Base-by-base conservation (phyloP, 2,113 vertebrate genomes). In the Takifugu bimaculatus region DNA sequence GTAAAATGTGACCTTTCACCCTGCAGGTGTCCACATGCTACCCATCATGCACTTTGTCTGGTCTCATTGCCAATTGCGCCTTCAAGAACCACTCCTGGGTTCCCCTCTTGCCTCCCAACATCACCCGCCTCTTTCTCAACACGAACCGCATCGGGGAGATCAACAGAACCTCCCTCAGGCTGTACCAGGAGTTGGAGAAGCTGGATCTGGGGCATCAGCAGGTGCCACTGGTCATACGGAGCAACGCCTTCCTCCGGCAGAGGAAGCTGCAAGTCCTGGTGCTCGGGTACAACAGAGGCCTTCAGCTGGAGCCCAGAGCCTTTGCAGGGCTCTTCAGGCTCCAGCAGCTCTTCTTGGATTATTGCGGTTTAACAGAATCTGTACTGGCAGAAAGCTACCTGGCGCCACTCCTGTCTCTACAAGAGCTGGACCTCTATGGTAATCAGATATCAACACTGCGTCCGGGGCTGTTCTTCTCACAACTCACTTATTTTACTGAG, bases 391-490 rank as follows among this genome's bases (percentile, higher is more conserved):
- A 88, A 0, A 57, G 71, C n/a, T 92, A 92, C 42, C 89, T 98
- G 72, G 83, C 86, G 80, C 92, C 93, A 5, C 84, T 96, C 63
- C 68, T n/a, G 10, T 94, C 90, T 0, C 75, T 98, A 60, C 80
- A 90, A 78, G 83, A 49, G 50, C 52, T 98, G 26, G 64, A 92
- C 50, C 89, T 97, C 6, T 88, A 79, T 25, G 58, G 0, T 0
- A 98, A 98, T 29, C 0, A 63, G 2, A 92, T 98, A 27, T 35
- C 1, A 0, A 89, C 58, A 62, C 79, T 96, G 57, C 60, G 6
- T 4, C 93, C 94, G 2, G 92, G 91, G 39, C 74, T 74, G 2
- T 93, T 93, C 26, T 98, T 98, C 80, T 49, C 26, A 56, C 87
- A 82, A 26, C 72, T 96, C 55, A 83, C 50, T 26, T 80, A 75